A percentile compares a stretch with the other conserved stretches of the same genome.
These are phyloP conservation scores for Ischnura elegans DNA, from an alignment of 2,888 invertebrate species.

Conservation along the genomic window DNA sequence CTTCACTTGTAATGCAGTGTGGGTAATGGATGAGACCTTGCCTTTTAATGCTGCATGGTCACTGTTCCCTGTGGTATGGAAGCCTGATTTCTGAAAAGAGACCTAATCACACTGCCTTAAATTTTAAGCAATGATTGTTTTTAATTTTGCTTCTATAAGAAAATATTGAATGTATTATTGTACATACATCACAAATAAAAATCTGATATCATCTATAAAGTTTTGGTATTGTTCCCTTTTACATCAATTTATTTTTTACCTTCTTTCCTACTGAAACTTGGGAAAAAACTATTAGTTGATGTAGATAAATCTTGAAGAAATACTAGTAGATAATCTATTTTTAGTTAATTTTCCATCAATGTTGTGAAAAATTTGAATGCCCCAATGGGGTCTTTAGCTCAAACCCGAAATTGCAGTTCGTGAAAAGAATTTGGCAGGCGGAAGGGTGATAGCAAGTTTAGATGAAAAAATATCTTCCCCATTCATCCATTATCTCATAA, in stretches of 20 bases:
- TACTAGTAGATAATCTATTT: too few species aligned
- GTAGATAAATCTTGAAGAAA: too few species aligned
- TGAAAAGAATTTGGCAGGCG: too few species aligned
- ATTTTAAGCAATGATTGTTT: conserved; percentile 23
- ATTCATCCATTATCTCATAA: too few species aligned
- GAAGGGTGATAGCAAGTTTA: too few species aligned
- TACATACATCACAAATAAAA: conserved; percentile 21
- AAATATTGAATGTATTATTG: conserved; percentile 31
- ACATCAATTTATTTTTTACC: neutral
- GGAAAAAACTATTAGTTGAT: too few species aligned
- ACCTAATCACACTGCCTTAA: conserved; percentile 37
- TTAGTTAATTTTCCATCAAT: too few species aligned
- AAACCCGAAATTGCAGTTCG: too few species aligned
- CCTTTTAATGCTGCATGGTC: conserved; percentile 22
- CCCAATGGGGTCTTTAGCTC: too few species aligned
- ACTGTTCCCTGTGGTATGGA: neutral
- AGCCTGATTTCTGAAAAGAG: neutral
- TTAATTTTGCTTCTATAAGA: conserved; percentile 31
- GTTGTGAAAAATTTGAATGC: too few species aligned
- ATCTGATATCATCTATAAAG: neutral
- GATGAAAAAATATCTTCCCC: too few species aligned
- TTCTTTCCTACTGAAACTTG: too few species aligned
- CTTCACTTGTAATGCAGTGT: neutral
- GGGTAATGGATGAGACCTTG: neutral
- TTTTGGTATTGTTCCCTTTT: neutral